Conservation (phyloP, 2,113 vertebrate species). For the Silurus glanis region DNA sequence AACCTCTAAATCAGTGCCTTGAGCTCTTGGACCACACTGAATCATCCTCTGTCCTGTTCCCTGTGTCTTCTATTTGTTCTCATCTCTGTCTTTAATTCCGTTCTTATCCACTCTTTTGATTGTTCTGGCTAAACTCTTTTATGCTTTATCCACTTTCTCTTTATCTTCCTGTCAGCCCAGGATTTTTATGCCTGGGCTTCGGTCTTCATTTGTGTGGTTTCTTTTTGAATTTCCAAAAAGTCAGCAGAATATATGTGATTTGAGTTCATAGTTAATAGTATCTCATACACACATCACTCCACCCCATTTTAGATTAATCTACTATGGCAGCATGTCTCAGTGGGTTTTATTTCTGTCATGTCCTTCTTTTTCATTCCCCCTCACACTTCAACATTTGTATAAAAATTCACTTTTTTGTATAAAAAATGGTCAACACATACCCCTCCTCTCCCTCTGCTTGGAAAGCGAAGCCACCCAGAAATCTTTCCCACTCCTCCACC, state of each 20-base stretch:
- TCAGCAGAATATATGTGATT: neutral
- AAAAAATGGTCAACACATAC: neutral
- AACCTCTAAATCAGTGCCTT: conserved; percentile 74
- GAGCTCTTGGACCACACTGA: conserved; percentile 73
- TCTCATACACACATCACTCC: neutral
- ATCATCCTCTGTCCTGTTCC: conserved; percentile 62
- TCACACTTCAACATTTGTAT: neutral
- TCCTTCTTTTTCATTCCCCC: neutral
- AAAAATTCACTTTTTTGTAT: neutral
- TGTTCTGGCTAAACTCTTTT: neutral
- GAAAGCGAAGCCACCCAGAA: conserved; percentile 21
- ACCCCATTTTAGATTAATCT: neutral
- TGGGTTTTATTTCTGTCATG: neutral
- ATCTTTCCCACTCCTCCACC: conserved; percentile 24
- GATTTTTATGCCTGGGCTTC: neutral
- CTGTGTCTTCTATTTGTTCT: conserved; percentile 21
- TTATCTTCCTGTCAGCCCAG: neutral
- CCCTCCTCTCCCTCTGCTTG: neutral
- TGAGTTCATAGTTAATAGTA: too few relatives aligned
- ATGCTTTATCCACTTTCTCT: conserved; percentile 4
- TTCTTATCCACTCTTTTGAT: neutral
- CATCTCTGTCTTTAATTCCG: conserved; percentile 27
- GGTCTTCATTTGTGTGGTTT: neutral
- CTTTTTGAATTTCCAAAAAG: neutral
- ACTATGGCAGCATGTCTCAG: neutral